These are phyloP conservation scores for Potamarius usumacintae DNA, from an alignment of 2,113 vertebrate species.

Conservation along the genomic window DNA sequence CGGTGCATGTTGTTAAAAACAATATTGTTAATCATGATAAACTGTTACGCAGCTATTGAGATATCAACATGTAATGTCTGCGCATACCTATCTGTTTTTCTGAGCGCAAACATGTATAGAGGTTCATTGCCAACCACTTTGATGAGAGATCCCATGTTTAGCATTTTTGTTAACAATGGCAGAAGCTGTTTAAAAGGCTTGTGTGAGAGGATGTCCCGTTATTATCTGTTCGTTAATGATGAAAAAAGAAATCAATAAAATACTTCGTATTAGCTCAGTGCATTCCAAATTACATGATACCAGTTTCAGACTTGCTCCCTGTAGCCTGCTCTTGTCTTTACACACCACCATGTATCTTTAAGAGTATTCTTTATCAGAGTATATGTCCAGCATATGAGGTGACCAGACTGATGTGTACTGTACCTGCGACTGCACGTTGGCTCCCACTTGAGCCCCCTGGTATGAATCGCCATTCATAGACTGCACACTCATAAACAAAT, in stretches of 20 bases:
- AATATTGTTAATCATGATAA: neutral
- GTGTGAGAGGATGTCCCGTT: neutral
- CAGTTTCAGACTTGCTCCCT: conserved; percentile 5
- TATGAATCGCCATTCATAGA: conserved; percentile 99
- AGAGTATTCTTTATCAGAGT: neutral
- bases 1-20: neutral
- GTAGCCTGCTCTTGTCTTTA: conserved; percentile 32
- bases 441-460: conserved; percentile 99
- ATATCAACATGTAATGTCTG: neutral
- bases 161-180: neutral
- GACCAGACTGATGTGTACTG: conserved; percentile 65
- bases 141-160: neutral
- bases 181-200: neutral
- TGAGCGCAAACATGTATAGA: neutral
- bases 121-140: neutral
- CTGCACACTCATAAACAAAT: conserved; percentile 99
- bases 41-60: neutral
- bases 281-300: neutral
- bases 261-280: neutral
- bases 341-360: conserved; percentile 2
- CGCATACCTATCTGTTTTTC: neutral
- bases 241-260: neutral
- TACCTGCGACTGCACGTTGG: conserved; percentile 99
- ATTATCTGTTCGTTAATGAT: neutral
- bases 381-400: conserved; percentile 1